Evolutionary conservation across 2,113 vertebrate species (phyloP).

Genomic region (Lycaon pictus): DNA sequence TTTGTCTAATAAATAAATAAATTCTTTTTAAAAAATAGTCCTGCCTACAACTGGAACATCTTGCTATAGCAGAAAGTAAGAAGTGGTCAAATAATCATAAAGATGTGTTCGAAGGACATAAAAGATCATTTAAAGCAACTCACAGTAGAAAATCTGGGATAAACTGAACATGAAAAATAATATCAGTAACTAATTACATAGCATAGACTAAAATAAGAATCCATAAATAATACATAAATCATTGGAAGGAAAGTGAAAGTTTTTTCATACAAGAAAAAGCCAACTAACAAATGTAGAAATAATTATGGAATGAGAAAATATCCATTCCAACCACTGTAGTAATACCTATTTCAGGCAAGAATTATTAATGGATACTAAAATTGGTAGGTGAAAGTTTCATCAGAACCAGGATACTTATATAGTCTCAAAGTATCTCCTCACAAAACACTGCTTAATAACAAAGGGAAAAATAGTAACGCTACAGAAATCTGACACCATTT

Average conservation of each 20-base stretch:
- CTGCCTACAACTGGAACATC: not conserved
- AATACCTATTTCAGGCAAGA: not conserved
- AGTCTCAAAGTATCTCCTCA: constrained; percentile 1
- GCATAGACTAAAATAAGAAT: constrained; percentile 17
- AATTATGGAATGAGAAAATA: not conserved
- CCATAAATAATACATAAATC: not conserved
- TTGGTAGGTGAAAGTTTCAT: not conserved
- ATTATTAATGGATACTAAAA: not conserved
- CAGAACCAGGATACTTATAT: not conserved
- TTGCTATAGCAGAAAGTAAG: not conserved
- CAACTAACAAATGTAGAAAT: not conserved
- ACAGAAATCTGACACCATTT: not conserved
- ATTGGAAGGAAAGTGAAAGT: not conserved
- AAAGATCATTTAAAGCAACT: not conserved
- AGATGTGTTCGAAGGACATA: not conserved
- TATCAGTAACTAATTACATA: not conserved
- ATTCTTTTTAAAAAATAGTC: not conserved
- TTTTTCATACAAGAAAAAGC: not conserved
- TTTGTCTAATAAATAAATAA: not conserved
- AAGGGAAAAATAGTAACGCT: not conserved
- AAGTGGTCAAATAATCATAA: constrained; percentile 18
- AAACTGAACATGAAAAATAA: constrained; percentile 19
- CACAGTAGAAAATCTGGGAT: not conserved
- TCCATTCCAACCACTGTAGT: not conserved
- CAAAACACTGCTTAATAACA: not conserved